Percentiles rank a stretch among this genome's conserved stretches.
Conservation (phyloP, 2,888 invertebrate species). For the Leptopterna dolabrata region DNA sequence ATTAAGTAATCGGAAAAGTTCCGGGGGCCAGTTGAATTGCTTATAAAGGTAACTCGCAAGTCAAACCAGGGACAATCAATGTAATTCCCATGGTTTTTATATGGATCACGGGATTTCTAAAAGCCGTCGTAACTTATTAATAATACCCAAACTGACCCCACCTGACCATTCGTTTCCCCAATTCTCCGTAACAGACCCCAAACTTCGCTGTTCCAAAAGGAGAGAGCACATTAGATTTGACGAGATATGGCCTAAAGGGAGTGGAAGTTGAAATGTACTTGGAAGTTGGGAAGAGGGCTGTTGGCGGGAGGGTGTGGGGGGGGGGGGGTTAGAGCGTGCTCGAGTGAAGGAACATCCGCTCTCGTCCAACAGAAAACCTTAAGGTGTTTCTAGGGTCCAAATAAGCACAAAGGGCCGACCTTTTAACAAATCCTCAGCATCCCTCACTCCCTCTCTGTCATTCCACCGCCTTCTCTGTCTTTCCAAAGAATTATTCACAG, state of each 20-base stretch:
- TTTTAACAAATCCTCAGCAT: background rate
- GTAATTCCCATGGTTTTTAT: no score
- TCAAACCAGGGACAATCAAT: no score
- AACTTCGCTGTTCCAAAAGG: no score
- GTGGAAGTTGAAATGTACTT: background rate
- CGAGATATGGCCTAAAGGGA: background rate
- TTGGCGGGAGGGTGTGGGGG: no score
- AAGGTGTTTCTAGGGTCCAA: constrained; percentile 10
- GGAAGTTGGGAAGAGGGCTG: background rate
- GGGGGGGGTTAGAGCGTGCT: background rate
- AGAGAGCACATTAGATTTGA: no score
- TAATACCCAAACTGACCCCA: no score
- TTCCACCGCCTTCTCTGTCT: background rate
- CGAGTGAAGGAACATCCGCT: background rate
- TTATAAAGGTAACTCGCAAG: no score
- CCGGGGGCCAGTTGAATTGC: no score
- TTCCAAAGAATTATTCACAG: background rate
- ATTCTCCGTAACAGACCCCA: background rate
- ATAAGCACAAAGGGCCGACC: background rate
- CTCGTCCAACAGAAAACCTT: background rate
- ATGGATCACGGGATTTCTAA: no score
- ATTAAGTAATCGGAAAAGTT: no score
- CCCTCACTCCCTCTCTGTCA: background rate
- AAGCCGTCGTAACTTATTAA: no score
- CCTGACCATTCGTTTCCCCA: no score